Evolutionary conservation across 2,113 vertebrate species (phyloP).

Genomic region (Paramormyrops kingsleyae): DNA sequence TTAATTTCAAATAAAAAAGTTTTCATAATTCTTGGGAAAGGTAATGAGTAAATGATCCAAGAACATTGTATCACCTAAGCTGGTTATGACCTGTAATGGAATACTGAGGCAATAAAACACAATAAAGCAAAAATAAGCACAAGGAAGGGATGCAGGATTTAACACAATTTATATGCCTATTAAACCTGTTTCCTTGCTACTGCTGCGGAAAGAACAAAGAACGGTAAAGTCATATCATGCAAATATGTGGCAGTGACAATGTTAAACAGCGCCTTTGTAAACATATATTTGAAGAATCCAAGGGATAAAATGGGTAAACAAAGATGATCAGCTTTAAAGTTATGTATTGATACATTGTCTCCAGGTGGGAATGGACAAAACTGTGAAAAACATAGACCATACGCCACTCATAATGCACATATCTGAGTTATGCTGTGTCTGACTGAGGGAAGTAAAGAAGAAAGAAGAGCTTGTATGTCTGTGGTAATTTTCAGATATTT

Average conservation of each 20-base stretch:
- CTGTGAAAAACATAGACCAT: not conserved
- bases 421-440: not conserved
- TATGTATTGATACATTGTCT: not conserved
- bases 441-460: not conserved
- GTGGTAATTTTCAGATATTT: not conserved
- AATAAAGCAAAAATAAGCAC: conserved; percentile 6
- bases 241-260: not conserved
- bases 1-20: not conserved
- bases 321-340: not conserved
- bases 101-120: not conserved
- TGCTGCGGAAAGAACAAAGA: not conserved
- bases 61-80: not conserved
- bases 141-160: too few species aligned
- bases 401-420: not conserved
- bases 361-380: not conserved
- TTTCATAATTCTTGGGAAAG: not conserved
- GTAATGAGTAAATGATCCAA: not conserved
- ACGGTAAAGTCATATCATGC: not conserved
- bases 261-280: not conserved
- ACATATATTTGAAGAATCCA: not conserved
- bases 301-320: not conserved
- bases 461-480: too few species aligned
- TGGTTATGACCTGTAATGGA: not conserved
- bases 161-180: not conserved
- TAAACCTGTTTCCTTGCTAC: not conserved